Percentiles rank a stretch among this genome's conserved stretches.
Evolutionary conservation across 2,113 vertebrate species (phyloP).

Genomic region (Poecile atricapillus): DNA sequence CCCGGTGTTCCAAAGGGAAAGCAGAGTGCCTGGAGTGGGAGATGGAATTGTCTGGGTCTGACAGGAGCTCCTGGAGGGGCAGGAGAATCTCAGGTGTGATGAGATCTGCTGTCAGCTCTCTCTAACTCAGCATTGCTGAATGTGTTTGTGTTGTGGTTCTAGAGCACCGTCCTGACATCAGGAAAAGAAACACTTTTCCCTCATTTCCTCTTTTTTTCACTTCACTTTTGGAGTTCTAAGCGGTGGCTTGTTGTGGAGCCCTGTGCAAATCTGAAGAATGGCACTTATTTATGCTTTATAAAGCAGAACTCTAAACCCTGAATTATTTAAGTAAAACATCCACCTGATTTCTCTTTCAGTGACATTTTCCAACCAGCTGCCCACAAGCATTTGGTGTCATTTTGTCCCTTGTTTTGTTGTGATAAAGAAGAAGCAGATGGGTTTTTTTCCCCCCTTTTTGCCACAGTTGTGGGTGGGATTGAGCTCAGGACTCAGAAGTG

Average conservation of each 20-base stretch:
- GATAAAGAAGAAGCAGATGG: background rate
- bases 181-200: background rate
- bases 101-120: background rate
- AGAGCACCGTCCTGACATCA: background rate
- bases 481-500: background rate
- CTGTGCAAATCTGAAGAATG: background rate
- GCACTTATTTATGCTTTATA: background rate
- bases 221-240: background rate
- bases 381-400: background rate
- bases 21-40: fast-evolving
- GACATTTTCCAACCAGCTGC: background rate
- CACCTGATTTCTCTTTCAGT: background rate
- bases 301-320: background rate
- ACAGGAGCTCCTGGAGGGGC: background rate
- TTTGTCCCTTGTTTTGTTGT: background rate
- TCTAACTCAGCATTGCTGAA: fast-evolving
- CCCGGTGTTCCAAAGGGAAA: fast-evolving
- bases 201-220: background rate
- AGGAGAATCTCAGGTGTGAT: fast-evolving
- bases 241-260: background rate
- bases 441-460: background rate
- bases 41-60: background rate
- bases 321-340: background rate
- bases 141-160: background rate
- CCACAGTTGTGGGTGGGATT: fast-evolving